Conservation (phyloP, 1,140 invertebrate species). For the Dinoponera quadriceps region DNA sequence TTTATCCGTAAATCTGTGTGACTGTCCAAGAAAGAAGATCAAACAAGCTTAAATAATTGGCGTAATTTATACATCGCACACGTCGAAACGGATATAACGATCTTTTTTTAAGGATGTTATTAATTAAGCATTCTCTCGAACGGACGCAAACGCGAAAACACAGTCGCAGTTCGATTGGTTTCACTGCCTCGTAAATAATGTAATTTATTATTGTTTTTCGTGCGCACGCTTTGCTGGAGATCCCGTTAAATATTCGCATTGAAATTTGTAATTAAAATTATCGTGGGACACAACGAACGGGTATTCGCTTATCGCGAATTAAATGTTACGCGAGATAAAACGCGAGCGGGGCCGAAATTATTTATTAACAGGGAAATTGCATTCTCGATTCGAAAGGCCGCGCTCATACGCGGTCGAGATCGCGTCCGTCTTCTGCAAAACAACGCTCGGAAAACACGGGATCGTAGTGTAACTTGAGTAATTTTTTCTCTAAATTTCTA, state of each 20-base stretch:
- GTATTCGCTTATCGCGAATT: background rate
- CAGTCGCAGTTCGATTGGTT: background rate
- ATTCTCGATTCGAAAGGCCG: background rate
- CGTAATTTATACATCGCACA: background rate
- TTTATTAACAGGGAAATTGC: slow-evolving; percentile 3
- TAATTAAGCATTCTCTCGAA: slow-evolving; percentile 11
- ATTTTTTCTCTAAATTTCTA: background rate
- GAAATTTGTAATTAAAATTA: slow-evolving; percentile 29
- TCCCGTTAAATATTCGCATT: background rate
- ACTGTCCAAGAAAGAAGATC: no score
- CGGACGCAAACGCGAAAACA: background rate
- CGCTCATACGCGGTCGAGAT: background rate
- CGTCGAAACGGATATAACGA: background rate
- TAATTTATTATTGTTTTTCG: background rate
- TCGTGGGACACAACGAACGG: background rate
- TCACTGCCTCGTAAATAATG: slow-evolving; percentile 6
- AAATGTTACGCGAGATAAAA: slow-evolving; percentile 7
- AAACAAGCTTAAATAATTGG: background rate
- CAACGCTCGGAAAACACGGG: background rate
- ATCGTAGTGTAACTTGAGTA: no score
- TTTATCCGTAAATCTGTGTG: background rate
- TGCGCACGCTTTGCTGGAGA: background rate
- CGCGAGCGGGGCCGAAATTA: background rate
- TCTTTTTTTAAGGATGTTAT: slow-evolving; percentile 2
- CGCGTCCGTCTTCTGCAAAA: background rate